These are phyloP conservation scores for Trichoplusia ni DNA, from an alignment of 1,140 invertebrate species.

Conservation along the genomic window DNA sequence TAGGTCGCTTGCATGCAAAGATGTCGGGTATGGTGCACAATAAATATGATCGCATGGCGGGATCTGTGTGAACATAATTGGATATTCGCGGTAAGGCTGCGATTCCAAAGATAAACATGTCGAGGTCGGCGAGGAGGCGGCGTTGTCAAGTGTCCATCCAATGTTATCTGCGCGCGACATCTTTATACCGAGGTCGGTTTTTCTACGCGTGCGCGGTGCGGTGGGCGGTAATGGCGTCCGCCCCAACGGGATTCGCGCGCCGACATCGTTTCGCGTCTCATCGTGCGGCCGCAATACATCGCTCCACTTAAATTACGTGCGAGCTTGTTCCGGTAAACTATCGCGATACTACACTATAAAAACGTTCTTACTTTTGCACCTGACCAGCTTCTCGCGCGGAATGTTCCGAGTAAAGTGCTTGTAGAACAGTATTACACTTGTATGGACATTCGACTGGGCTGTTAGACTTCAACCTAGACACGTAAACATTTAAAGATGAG, in stretches of 20 bases:
- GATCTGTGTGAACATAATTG: conserved; percentile 61
- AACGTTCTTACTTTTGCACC: conserved; percentile 35
- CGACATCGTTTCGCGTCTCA: conserved; percentile 77
- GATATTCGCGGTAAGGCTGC: conserved; percentile 56
- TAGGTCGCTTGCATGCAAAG: conserved; percentile 52
- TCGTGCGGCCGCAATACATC: conserved; percentile 75
- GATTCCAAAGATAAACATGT: conserved; percentile 61
- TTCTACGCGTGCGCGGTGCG: conserved; percentile 67
- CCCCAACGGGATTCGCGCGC: conserved; percentile 76
- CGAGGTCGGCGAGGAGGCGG: conserved; percentile 45
- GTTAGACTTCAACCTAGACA: conserved; percentile 10
- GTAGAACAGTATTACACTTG: conserved; percentile 19
- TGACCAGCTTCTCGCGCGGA: conserved; percentile 6
- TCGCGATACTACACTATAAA: conserved; percentile 53
- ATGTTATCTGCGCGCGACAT: conserved; percentile 71
- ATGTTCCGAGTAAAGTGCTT: conserved; percentile 15
- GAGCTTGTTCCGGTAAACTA: conserved; percentile 72
- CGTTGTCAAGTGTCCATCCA: conserved; percentile 65
- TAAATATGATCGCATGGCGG: conserved; percentile 47
- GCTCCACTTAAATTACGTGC: conserved; percentile 76
- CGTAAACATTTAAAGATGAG: conserved; percentile 13
- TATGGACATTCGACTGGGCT: conserved; percentile 16
- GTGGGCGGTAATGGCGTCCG: conserved; percentile 74
- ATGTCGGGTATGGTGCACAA: conserved; percentile 37
- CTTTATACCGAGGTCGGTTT: conserved; percentile 68